Conservation (phyloP, 2,113 vertebrate genomes). For the Anarhynchus alexandrinus region DNA sequence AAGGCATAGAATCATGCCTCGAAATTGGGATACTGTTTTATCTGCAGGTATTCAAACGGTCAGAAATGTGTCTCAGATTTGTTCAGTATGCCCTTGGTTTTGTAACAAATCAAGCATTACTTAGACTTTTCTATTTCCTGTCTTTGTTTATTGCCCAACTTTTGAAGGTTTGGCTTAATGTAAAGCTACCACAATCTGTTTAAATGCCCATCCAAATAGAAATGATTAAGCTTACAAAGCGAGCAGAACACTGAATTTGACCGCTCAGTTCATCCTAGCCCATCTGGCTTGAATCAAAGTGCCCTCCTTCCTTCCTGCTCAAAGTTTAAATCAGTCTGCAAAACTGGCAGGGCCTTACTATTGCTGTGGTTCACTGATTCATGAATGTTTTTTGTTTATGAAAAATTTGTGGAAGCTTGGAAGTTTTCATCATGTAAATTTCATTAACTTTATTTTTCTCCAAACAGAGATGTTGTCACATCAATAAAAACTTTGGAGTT, state of each 20-base stretch:
- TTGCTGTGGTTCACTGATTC: conserved; percentile 63
- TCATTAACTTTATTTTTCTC: conserved; percentile 55
- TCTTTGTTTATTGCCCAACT: neutral
- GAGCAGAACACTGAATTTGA: neutral
- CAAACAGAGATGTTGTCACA: conserved; percentile 5
- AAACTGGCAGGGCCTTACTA: neutral
- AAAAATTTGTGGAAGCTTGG: conserved; percentile 51
- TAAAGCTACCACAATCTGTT: neutral
- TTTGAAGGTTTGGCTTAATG: neutral
- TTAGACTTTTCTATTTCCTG: neutral
- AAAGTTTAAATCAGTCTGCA: conserved; percentile 1
- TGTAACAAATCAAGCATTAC: neutral
- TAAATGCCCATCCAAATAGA: neutral
- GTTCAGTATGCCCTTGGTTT: neutral
- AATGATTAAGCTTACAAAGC: neutral
- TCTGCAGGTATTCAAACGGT: neutral
- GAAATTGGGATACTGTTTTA: neutral
- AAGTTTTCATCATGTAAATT: conserved; percentile 36
- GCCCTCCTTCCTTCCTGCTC: neutral
- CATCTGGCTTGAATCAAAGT: neutral
- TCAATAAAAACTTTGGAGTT: conserved; percentile 56
- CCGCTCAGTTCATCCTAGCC: neutral
- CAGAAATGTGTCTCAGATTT: neutral
- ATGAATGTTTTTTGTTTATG: conserved; percentile 61
- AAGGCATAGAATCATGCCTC: neutral